Conservation (phyloP, 2,797 vertebrate genomes). For the Poeciliopsis gracilis region DNA sequence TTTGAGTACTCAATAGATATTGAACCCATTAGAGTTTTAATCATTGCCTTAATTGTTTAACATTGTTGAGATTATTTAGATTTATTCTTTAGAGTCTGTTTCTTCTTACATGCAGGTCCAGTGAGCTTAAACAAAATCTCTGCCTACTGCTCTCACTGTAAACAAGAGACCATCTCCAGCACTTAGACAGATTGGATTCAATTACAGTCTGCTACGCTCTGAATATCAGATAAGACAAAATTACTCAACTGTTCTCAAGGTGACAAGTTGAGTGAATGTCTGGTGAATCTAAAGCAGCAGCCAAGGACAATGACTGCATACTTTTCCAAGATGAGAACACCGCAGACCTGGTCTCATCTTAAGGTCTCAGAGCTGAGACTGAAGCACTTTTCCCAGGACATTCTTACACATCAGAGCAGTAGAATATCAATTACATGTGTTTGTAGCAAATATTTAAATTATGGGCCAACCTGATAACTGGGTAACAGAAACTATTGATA, state of each 20-base stretch:
- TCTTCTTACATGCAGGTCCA: constrained; percentile 33
- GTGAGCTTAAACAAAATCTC: constrained; percentile 41
- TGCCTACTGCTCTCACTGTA: constrained; percentile 54
- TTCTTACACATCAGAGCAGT: constrained; percentile 22
- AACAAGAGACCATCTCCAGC: constrained; percentile 58
- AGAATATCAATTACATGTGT: constrained; percentile 4
- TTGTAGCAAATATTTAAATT: background rate
- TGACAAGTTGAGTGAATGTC: constrained; percentile 71
- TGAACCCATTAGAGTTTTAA: background rate
- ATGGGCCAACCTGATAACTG: background rate
- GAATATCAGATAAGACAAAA: constrained; percentile 72
- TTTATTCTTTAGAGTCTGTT: constrained; percentile 8
- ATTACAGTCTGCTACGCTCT: constrained; percentile 64
- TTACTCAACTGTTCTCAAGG: constrained; percentile 71
- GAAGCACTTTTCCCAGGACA: constrained; percentile 4
- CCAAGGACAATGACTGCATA: constrained; percentile 62
- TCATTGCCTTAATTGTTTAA: background rate
- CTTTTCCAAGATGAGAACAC: constrained; percentile 43
- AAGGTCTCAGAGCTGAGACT: constrained; percentile 34
- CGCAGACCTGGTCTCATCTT: constrained; percentile 42
- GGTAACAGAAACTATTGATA: background rate
- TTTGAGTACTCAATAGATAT: background rate
- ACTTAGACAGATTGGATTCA: constrained; percentile 71
- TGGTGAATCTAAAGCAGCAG: constrained; percentile 67
- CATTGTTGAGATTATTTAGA: background rate